A percentile compares a stretch with the other conserved stretches of the same genome.
Conservation (phyloP, 2,113 vertebrate genomes). For the Heterocephalus glaber region DNA sequence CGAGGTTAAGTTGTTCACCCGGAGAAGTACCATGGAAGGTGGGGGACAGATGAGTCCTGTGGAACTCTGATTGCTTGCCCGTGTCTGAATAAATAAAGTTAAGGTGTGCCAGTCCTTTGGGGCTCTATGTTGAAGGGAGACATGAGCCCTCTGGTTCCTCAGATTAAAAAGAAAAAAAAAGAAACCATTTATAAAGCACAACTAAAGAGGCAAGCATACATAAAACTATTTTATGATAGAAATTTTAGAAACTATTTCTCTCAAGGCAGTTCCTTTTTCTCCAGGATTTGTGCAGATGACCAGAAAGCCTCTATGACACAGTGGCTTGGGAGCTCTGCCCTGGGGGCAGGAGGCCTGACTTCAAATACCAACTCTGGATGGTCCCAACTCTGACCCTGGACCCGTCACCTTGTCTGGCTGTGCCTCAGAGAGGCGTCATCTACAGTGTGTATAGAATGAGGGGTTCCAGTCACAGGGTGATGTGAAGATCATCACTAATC, state of each 20-base stretch:
- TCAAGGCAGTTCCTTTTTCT: background rate
- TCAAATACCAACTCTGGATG: background rate
- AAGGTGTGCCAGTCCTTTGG: too few species aligned
- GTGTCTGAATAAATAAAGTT: too few species aligned
- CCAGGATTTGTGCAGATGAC: background rate
- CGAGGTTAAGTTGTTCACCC: too few species aligned
- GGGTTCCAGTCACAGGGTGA: background rate
- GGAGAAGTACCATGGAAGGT: too few species aligned
- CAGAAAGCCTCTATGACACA: background rate
- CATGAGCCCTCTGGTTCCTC: too few species aligned
- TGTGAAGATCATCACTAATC: background rate
- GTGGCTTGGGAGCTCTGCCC: background rate
- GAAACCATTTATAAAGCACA: background rate
- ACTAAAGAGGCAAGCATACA: background rate
- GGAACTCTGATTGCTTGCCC: too few species aligned
- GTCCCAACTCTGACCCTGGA: background rate
- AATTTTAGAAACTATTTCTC: background rate
- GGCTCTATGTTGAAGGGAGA: too few species aligned
- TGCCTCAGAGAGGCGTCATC: background rate
- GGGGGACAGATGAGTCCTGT: too few species aligned
- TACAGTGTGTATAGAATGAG: background rate
- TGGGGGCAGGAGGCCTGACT: background rate
- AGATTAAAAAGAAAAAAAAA: background rate
- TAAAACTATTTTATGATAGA: background rate
- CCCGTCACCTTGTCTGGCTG: background rate